A percentile compares a stretch with the other conserved stretches of the same genome.
phyloP scores from a whole-genome alignment of 2,113 vertebrate genomes.

The Neofelis nebulosa region DNA sequence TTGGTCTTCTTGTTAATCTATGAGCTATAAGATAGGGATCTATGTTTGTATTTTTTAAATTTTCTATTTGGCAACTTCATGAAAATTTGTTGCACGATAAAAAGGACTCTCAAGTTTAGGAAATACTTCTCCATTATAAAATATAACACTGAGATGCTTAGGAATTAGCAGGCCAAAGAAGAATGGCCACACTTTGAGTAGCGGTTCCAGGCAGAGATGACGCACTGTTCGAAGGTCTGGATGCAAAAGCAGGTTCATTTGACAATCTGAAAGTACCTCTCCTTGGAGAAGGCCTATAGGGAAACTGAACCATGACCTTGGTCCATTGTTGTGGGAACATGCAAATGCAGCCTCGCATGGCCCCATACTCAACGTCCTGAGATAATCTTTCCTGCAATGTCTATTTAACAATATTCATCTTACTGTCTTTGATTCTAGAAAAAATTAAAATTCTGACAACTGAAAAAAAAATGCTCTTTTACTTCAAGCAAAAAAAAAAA shows the following conservation, averaged over 20 bases:
- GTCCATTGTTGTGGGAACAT: not conserved
- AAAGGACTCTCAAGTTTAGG: not conserved
- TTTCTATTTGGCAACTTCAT: not conserved
- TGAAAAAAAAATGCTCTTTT: not conserved
- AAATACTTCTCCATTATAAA: not conserved
- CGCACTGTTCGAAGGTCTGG: not conserved
- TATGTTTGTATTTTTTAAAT: not conserved
- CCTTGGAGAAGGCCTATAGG: not conserved
- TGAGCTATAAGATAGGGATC: not conserved
- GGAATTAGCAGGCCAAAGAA: not conserved
- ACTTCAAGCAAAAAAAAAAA: constrained; percentile 52
- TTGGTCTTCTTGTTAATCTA: not conserved
- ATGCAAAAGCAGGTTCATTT: not conserved
- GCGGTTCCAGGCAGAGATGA: not conserved
- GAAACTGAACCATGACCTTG: not conserved
- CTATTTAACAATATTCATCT: not conserved
- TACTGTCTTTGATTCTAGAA: not conserved
- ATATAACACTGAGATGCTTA: not conserved
- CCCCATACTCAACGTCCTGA: not conserved
- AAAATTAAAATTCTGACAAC: not conserved
- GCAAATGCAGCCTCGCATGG: not conserved
- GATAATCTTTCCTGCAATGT: not conserved
- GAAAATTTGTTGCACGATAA: not conserved
- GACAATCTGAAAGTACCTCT: not conserved
- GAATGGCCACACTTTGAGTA: not conserved